phyloP scores from a whole-genome alignment of 1,140 invertebrate species.

The Wasmannia auropunctata region DNA sequence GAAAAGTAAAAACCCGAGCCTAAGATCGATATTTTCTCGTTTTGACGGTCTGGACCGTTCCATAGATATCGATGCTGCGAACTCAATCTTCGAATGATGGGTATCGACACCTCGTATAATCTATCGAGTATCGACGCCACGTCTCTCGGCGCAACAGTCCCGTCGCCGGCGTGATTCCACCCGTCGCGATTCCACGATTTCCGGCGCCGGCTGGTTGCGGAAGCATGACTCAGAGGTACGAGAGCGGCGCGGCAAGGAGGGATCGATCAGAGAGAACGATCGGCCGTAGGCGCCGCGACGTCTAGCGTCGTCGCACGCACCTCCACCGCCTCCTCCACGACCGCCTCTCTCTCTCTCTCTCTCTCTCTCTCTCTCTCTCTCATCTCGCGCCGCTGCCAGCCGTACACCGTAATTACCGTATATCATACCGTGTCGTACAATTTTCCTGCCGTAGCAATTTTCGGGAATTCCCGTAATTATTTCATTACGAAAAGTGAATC shows the following conservation, averaged over 20 bases:
- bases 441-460: neutral
- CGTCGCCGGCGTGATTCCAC: neutral
- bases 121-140: neutral
- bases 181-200: slow-evolving; percentile 33
- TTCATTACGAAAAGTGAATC: neutral
- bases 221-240: slow-evolving; percentile 82
- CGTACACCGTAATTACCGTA: slow-evolving; percentile 28
- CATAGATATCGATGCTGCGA: neutral
- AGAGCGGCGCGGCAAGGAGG: slow-evolving; percentile 72
- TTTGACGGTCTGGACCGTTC: neutral
- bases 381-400: neutral
- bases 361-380: slow-evolving; percentile 5
- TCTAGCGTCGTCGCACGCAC: slow-evolving; percentile 82
- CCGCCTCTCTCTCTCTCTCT: neutral
- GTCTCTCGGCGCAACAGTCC: neutral
- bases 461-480: slow-evolving; percentile 2
- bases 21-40: too few relatives aligned
- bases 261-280: slow-evolving; percentile 84
- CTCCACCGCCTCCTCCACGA: slow-evolving; percentile 52
- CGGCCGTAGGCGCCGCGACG: slow-evolving; percentile 83
- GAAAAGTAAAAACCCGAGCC: too few relatives aligned
- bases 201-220: slow-evolving; percentile 57
- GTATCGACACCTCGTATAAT: neutral
- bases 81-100: neutral
- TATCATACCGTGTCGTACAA: neutral